A percentile compares a stretch with the other conserved stretches of the same genome.
Evolutionary conservation across 2,797 vertebrate species (phyloP).

Genomic region (Halcyon smyrnensis): DNA sequence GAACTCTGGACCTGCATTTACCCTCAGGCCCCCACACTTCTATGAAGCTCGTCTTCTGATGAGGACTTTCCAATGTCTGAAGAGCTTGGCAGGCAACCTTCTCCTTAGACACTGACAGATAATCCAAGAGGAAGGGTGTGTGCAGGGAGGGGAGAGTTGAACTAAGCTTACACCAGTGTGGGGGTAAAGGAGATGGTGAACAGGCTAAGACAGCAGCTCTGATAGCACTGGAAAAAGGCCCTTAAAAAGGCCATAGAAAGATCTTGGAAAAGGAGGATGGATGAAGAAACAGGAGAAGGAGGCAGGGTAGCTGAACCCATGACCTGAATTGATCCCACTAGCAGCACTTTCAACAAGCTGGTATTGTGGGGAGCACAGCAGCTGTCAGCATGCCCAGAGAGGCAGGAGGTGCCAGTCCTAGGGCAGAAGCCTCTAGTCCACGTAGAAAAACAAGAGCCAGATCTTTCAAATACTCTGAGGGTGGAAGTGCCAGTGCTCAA

Average conservation of each 20-base stretch:
- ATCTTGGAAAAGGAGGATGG: neutral
- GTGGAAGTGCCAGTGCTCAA: neutral
- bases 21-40: accelerated
- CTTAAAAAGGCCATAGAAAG: neutral
- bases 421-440: neutral
- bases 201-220: neutral
- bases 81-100: neutral
- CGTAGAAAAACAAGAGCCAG: neutral
- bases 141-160: neutral
- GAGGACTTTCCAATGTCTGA: neutral
- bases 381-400: neutral
- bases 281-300: neutral
- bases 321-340: neutral
- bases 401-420: neutral
- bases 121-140: neutral
- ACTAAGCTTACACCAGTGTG: neutral
- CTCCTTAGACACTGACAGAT: neutral
- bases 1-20: neutral
- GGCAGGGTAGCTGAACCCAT: neutral
- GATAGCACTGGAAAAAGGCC: neutral
- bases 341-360: neutral
- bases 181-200: neutral
- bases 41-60: neutral
- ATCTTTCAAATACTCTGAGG: neutral
- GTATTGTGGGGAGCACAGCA: neutral